phyloP scores from a whole-genome alignment of 35 echinoderm and acorn worm genomes.

The Eucidaris tribuloides region DNA sequence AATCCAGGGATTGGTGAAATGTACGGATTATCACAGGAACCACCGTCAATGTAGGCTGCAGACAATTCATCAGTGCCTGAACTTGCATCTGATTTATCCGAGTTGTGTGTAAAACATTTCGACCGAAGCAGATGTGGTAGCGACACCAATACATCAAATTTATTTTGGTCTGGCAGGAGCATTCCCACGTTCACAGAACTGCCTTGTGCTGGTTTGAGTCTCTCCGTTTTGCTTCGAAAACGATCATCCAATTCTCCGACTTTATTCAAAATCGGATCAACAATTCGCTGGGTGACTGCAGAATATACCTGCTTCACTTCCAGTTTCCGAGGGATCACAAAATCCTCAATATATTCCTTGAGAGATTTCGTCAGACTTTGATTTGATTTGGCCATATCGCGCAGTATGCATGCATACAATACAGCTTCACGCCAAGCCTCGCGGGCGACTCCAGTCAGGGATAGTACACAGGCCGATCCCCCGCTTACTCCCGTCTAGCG shows the following conservation, averaged over 20 bases:
- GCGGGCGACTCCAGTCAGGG: no score
- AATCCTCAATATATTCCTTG: not conserved
- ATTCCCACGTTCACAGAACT: conserved; percentile 17
- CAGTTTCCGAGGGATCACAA: not conserved
- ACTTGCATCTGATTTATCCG: not conserved
- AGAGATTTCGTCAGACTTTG: not conserved
- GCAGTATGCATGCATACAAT: no score
- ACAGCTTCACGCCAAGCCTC: no score
- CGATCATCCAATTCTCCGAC: conserved; percentile 53
- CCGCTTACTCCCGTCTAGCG: no score
- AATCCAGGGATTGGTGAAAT: conserved; percentile 34
- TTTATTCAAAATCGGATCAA: conserved; percentile 5
- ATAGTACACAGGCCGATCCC: no score
- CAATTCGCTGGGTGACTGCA: not conserved
- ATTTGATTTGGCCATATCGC: no score
- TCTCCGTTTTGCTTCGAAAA: conserved; percentile 28
- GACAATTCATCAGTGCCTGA: not conserved
- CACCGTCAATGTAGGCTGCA: conserved; percentile 19
- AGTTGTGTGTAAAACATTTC: not conserved
- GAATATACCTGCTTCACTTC: not conserved
- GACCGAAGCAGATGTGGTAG: conserved; percentile 27
- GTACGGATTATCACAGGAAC: conserved; percentile 63
- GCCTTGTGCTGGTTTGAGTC: not conserved
- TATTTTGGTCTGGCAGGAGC: not conserved
- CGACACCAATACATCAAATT: conserved; percentile 36